Base-by-base conservation (phyloP, 2,797 vertebrate species). In the Lagocephalus sceleratus region DNA sequence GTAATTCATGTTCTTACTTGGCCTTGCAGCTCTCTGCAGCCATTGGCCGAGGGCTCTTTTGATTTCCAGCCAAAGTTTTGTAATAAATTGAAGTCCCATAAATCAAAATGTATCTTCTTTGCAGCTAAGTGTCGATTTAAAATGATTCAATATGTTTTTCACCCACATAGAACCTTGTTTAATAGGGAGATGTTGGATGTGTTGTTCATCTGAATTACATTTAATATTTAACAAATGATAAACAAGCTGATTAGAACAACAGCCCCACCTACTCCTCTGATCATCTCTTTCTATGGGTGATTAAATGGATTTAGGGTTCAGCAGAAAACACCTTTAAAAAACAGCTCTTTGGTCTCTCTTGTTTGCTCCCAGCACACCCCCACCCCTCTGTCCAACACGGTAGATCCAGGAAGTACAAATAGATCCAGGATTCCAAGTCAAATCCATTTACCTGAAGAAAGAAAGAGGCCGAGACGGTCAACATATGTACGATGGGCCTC, bases 1-100 rank as follows among this genome's bases (percentile, higher is more conserved):
- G 57, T 83, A 66, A 82, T 83, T 78, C 54, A 51, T 58, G 69
- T 48, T 71, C 66, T 73, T 79, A 77, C 71, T 61, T 47, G 53
- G 64, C 69, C 55, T 57, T 68, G 71, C 62, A 63, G 8, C 54
- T 55, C 54, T 60, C 52, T 42, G 60, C 61, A 52, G 26, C 20
- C 42, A 66, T 58, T 50, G 62, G 43, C 42, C 46, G 48, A 53
- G 62, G 47, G 14, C 22, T 66, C 38, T 47, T 54, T 63, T 56
- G 38, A 60, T 14, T 44, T 12, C 5, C 21, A 64, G 63, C 48
- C 66, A 53, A 15, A 52, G 29, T 58, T 68, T 64, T 62, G 40
- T 42, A 43, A 74, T 69, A 64, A 75, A 66, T 70, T 58, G 26
- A 16, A 46, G 32, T 54, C 54, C 43, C 47, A 57, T 71, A 60